Evolutionary conservation across 2,888 invertebrate species (phyloP).

Genomic region (Hydroisotoma schaefferi): DNA sequence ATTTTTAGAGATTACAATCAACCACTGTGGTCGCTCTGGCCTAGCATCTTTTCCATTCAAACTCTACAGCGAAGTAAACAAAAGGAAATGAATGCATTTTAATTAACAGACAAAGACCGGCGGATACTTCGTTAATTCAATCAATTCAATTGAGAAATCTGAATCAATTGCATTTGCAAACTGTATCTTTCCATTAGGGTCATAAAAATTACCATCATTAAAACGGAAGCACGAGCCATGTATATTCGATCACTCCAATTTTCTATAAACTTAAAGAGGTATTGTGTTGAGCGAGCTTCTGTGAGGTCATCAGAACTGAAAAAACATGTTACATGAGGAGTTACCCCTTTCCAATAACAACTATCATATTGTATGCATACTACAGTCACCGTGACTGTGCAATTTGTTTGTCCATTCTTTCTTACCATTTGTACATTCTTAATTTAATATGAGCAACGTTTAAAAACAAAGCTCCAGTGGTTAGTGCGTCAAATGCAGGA

Average conservation of each 20-base stretch:
- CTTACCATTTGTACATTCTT: conserved; percentile 24
- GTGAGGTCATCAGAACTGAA: conserved; percentile 10
- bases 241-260: conserved; percentile 21
- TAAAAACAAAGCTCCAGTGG: conserved; percentile 69
- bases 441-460: conserved; percentile 60
- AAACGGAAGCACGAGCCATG: conserved; percentile 20
- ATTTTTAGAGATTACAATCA: conserved; percentile 2
- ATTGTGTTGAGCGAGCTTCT: conserved; percentile 11
- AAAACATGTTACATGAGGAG: too few species aligned
- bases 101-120: too few species aligned
- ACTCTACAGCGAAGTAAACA: conserved; percentile 6
- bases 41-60: conserved; percentile 15
- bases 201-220: conserved; percentile 13
- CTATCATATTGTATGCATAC: too few species aligned
- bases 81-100: too few species aligned
- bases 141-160: not conserved
- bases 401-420: not conserved
- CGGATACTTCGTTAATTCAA: too few species aligned
- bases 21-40: conserved; percentile 19
- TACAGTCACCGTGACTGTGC: too few species aligned
- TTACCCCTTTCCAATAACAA: too few species aligned
- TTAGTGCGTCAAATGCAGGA: conserved; percentile 81
- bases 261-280: conserved; percentile 15
- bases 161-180: not conserved
- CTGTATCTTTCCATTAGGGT: not conserved